Evolutionary conservation across 53 echinoderm and acorn worm genomes (phyloP).

Genomic region (Patiria pectinifera): DNA sequence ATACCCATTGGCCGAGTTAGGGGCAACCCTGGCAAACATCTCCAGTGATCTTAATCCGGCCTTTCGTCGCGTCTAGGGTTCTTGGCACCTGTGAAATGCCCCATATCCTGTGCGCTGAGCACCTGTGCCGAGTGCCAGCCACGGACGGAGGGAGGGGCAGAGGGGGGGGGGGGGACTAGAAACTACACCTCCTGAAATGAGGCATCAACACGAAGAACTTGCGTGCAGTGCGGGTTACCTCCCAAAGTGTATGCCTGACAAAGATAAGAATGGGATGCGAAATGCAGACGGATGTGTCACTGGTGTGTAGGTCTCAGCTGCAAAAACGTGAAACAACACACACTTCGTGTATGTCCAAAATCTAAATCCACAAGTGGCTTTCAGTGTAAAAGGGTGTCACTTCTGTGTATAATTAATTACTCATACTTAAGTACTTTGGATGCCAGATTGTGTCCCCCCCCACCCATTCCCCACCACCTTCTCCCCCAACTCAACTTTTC

Average conservation of each 20-base stretch:
- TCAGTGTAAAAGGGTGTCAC: neutral
- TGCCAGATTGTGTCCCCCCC: no score
- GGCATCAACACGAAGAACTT: conserved; percentile 22
- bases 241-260: neutral
- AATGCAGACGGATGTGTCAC: conserved; percentile 25
- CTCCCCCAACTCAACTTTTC: no score
- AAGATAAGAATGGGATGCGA: conserved; percentile 47
- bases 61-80: conserved; percentile 30
- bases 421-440: no score
- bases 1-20: neutral
- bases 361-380: neutral
- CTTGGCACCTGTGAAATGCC: conserved; percentile 39
- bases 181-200: neutral
- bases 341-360: neutral
- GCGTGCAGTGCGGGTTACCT: neutral
- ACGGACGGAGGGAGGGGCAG: neutral
- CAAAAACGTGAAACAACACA: conserved; percentile 1
- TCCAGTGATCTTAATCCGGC: conserved; percentile 23
- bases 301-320: conserved; percentile 16
- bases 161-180: no score
- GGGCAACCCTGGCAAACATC: conserved; percentile 6
- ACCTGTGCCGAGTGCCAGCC: conserved; percentile 12
- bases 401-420: no score
- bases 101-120: conserved; percentile 20
- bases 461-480: no score